These are phyloP conservation scores for Mesorhabditis sp. DNA, from an alignment of 2,888 invertebrate genomes.

Conservation along the genomic window DNA sequence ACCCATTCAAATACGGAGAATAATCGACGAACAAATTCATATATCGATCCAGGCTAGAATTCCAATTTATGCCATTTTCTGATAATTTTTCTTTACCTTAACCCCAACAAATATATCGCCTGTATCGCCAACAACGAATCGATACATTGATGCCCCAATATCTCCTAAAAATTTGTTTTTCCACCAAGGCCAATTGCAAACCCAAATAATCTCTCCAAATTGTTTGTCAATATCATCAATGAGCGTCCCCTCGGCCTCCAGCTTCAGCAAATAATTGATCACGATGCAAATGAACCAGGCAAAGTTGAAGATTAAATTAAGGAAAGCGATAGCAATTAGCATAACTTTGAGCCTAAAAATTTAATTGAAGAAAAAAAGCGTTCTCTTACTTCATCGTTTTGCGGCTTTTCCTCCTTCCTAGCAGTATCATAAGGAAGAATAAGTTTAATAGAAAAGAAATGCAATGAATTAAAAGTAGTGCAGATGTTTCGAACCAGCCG, in stretches of 20 bases:
- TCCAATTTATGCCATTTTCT: neutral
- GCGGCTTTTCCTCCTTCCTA: neutral
- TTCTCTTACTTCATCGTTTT: neutral
- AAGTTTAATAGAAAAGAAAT: neutral
- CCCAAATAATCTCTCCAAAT: constrained; percentile 1
- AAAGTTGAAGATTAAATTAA: neutral
- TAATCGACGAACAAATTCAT: neutral
- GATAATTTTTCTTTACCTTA: neutral
- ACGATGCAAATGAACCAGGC: constrained; percentile 4
- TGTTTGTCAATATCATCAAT: neutral
- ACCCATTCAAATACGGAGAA: constrained; percentile 1
- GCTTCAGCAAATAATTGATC: neutral
- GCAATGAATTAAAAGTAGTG: neutral
- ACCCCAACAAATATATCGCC: neutral
- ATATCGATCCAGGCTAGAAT: neutral
- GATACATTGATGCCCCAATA: neutral
- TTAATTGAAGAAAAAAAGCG: neutral
- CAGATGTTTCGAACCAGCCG: neutral
- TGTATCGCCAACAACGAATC: constrained; percentile 1
- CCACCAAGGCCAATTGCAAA: neutral
- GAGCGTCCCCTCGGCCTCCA: neutral
- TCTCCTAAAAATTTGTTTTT: neutral
- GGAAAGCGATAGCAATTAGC: neutral
- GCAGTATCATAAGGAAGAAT: neutral
- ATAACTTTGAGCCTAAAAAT: constrained; percentile 1